Percentiles rank a stretch among this genome's conserved stretches.
Conservation (phyloP, 2,888 invertebrate genomes). For the Agrochola lychnidis region DNA sequence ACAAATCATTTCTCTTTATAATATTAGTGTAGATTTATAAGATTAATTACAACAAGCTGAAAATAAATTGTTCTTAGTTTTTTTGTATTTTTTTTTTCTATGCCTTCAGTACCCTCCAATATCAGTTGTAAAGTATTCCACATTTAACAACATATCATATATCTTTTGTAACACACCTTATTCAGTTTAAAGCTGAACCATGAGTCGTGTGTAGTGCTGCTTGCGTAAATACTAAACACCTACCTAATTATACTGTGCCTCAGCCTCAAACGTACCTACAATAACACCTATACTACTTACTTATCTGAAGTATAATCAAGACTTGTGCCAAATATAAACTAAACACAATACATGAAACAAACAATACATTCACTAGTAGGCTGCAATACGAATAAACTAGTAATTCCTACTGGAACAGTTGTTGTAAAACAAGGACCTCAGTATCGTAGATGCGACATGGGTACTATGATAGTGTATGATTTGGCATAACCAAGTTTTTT, state of each 20-base stretch:
- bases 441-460: slow-evolving; percentile 5
- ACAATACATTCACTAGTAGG: slow-evolving; percentile 8
- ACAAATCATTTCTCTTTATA: no score
- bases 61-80: background rate
- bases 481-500: slow-evolving; percentile 32
- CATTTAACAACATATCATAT: background rate
- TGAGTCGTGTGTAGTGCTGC: slow-evolving; percentile 1
- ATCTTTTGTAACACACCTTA: background rate
- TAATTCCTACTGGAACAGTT: slow-evolving; percentile 47
- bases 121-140: background rate
- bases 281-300: slow-evolving; percentile 22
- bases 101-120: no score
- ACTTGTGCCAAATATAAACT: slow-evolving; percentile 32
- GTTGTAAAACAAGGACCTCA: slow-evolving; percentile 59
- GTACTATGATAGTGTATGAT: slow-evolving; percentile 24
- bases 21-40: background rate
- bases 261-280: slow-evolving; percentile 16
- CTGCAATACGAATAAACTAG: slow-evolving; percentile 5
- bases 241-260: slow-evolving; percentile 9
- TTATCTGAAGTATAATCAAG: slow-evolving; percentile 26
- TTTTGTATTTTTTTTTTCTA: no score
- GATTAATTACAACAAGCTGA: background rate
- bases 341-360: slow-evolving; percentile 21
- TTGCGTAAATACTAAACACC: slow-evolving; percentile 18
- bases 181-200: slow-evolving; percentile 1